These are phyloP conservation scores for Hycleus cichorii DNA, from an alignment of 1,140 invertebrate genomes.

Conservation along the genomic window DNA sequence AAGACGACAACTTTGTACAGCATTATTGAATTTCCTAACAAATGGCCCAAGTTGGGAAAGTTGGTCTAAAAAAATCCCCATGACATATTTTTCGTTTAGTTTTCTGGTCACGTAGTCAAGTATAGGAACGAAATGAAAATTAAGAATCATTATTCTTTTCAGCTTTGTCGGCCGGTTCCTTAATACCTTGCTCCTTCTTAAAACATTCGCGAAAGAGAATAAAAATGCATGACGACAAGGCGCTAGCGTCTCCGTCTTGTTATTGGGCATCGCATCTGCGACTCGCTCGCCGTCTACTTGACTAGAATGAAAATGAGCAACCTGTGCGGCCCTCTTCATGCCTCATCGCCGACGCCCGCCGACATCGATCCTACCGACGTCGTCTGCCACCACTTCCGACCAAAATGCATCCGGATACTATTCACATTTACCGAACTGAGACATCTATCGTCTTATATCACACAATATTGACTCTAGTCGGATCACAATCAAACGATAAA, in stretches of 20 bases:
- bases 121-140: conserved; percentile 43
- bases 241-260: conserved; percentile 29
- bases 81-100: conserved; percentile 34
- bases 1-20: conserved; percentile 38
- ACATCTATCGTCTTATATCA: neutral
- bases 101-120: conserved; percentile 39
- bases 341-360: conserved; percentile 19
- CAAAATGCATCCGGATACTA: neutral
- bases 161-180: conserved; percentile 38
- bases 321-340: conserved; percentile 27
- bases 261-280: conserved; percentile 37
- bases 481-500: too few relatives aligned
- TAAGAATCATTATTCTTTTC: conserved; percentile 44
- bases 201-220: conserved; percentile 38
- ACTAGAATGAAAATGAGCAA: conserved; percentile 32
- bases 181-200: conserved; percentile 39
- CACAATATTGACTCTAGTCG: too few relatives aligned
- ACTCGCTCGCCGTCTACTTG: conserved; percentile 25
- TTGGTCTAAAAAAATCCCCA: conserved; percentile 36
- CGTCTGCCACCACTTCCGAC: conserved; percentile 4
- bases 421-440: neutral
- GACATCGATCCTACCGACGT: conserved; percentile 19
- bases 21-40: conserved; percentile 42
- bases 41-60: conserved; percentile 36
- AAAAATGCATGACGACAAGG: conserved; percentile 28